These are phyloP conservation scores for Urophycis tenuis DNA, from an alignment of 2,797 vertebrate species.

Conservation along the genomic window DNA sequence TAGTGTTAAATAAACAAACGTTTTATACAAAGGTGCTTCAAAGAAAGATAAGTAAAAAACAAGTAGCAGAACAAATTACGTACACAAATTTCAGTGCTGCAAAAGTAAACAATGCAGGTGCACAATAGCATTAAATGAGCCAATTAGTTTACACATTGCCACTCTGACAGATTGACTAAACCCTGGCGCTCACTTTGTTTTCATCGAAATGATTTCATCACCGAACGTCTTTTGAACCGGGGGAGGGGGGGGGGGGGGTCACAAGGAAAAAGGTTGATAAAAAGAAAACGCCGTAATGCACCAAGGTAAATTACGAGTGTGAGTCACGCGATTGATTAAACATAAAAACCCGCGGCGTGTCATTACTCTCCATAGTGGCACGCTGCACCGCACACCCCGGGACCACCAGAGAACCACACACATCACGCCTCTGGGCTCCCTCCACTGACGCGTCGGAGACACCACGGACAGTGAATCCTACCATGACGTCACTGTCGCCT, in stretches of 20 bases:
- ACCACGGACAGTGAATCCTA: slow-evolving; percentile 29
- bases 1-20: not conserved
- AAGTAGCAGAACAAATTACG: not conserved
- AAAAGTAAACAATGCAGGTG: not conserved
- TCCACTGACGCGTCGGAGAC: not conserved
- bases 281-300: not conserved
- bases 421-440: not conserved
- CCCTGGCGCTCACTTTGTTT: not conserved
- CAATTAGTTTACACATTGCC: not conserved
- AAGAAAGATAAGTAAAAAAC: too few species aligned
- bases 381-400: not conserved
- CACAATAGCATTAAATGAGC: not conserved
- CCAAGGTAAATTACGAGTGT: not conserved
- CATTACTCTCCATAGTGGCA: not conserved
- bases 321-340: not conserved
- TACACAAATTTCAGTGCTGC: not conserved
- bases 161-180: not conserved
- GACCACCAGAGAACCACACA: not conserved
- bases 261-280: not conserved
- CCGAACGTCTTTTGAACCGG: not conserved
- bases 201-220: not conserved
- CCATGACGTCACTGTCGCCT: not conserved
- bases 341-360: not conserved
- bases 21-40: too few species aligned
- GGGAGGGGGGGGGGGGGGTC: not conserved